Percentiles rank a stretch among this genome's conserved stretches.
phyloP scores from a whole-genome alignment of 2,888 invertebrate genomes.

The Spodoptera littoralis region DNA sequence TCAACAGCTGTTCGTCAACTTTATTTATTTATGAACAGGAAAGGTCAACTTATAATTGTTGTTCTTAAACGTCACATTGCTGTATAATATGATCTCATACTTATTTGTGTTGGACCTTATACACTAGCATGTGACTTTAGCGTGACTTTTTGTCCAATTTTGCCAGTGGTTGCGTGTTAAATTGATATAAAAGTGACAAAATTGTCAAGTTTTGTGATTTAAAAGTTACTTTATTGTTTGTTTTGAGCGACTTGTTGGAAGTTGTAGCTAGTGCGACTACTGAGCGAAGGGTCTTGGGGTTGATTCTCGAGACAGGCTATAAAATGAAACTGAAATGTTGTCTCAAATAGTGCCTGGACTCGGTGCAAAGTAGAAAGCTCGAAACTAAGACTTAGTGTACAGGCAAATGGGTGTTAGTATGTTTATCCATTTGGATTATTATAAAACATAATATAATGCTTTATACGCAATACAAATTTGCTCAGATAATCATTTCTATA shows the following conservation, averaged over 20 bases:
- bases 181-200: slow-evolving; percentile 22
- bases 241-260: too few relatives aligned
- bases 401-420: too few relatives aligned
- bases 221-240: too few relatives aligned
- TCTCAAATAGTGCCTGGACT: too few relatives aligned
- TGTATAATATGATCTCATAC: slow-evolving; percentile 60
- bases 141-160: slow-evolving; percentile 42
- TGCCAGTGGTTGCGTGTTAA: slow-evolving; percentile 16
- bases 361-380: too few relatives aligned
- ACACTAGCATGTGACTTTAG: slow-evolving; percentile 37
- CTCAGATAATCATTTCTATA: slow-evolving; percentile 4
- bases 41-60: slow-evolving; percentile 51
- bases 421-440: too few relatives aligned
- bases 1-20: slow-evolving; percentile 9
- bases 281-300: neutral
- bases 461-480: slow-evolving; percentile 18
- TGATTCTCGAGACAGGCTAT: too few relatives aligned
- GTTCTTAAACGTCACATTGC: slow-evolving; percentile 26
- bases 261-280: too few relatives aligned
- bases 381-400: too few relatives aligned
- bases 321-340: neutral
- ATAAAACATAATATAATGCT: too few relatives aligned
- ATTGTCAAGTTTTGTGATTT: neutral
- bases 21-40: slow-evolving; percentile 33
- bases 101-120: slow-evolving; percentile 58